A percentile compares a stretch with the other conserved stretches of the same genome.
Evolutionary conservation across 1,140 invertebrate species (phyloP).

Genomic region (Chrysoperla carnea): DNA sequence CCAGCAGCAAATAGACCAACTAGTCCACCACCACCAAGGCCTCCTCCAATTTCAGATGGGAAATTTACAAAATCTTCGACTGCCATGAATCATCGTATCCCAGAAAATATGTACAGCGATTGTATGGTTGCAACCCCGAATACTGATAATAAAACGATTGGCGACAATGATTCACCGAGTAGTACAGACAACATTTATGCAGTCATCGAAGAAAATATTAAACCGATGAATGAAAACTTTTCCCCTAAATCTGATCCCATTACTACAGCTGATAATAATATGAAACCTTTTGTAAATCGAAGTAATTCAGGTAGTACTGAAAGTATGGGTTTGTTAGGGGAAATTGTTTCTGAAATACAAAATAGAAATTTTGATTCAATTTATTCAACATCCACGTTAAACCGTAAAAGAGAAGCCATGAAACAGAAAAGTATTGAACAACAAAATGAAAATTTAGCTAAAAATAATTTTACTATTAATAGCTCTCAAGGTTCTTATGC

Average conservation of each 20-base stretch:
- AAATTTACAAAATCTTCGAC: slow-evolving; percentile 20
- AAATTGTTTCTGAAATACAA: slow-evolving; percentile 74
- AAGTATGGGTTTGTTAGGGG: slow-evolving; percentile 52
- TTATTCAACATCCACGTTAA: slow-evolving; percentile 54
- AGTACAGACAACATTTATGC: slow-evolving; percentile 65
- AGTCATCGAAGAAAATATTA: slow-evolving; percentile 52
- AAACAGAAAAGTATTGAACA: slow-evolving; percentile 16
- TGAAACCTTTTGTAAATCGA: slow-evolving; percentile 24
- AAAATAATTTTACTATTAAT: slow-evolving; percentile 11
- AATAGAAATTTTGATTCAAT: slow-evolving; percentile 70
- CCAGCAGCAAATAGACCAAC: slow-evolving; percentile 36
- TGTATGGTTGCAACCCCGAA: slow-evolving; percentile 41
- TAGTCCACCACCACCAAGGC: slow-evolving; percentile 42
- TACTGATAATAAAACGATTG: slow-evolving; percentile 34
- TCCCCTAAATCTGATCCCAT: slow-evolving; percentile 16
- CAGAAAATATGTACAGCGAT: slow-evolving; percentile 48
- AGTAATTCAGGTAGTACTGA: slow-evolving; percentile 29
- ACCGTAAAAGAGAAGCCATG: slow-evolving; percentile 35
- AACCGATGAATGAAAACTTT: slow-evolving; percentile 27
- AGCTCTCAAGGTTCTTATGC: slow-evolving; percentile 24
- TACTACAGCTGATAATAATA: too few species aligned
- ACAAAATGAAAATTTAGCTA: slow-evolving; percentile 16
- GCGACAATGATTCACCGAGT: slow-evolving; percentile 36
- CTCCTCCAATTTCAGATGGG: slow-evolving; percentile 21
- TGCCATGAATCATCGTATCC: slow-evolving; percentile 20